Conservation (phyloP, 1,140 invertebrate genomes). For the Ruditapes philippinarum region DNA sequence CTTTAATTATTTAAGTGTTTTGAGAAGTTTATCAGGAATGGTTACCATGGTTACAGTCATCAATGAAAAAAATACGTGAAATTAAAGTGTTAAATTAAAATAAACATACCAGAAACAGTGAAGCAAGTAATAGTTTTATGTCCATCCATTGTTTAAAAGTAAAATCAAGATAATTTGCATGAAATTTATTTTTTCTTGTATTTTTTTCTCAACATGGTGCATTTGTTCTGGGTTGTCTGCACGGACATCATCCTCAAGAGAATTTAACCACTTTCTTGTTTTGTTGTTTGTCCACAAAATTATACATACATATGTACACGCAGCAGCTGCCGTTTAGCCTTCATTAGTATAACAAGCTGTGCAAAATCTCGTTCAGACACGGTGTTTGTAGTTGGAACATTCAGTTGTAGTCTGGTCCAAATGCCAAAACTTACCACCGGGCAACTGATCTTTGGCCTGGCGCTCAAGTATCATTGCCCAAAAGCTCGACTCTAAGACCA, state of each 20-base stretch:
- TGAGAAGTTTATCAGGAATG: too few relatives aligned
- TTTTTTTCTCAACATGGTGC: background rate
- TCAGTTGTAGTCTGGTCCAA: too few relatives aligned
- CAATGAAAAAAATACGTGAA: too few relatives aligned
- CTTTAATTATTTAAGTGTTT: too few relatives aligned
- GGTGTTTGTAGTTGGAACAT: background rate
- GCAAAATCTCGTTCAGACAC: background rate
- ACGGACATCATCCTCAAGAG: background rate
- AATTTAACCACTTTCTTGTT: background rate
- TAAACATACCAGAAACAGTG: too few relatives aligned
- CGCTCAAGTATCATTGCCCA: background rate
- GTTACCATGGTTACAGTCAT: too few relatives aligned
- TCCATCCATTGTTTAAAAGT: too few relatives aligned
- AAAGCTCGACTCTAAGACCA: background rate
- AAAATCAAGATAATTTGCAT: too few relatives aligned
- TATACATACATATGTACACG: background rate
- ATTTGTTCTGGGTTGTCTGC: background rate
- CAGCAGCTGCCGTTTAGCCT: background rate
- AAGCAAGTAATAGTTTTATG: too few relatives aligned
- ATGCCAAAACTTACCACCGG: background rate
- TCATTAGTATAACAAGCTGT: background rate
- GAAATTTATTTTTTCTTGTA: background rate
- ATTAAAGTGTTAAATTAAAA: too few relatives aligned
- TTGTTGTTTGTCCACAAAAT: constrained; percentile 23
- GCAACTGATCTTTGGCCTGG: background rate